A percentile compares a stretch with the other conserved stretches of the same genome.
Evolutionary conservation across 2,113 vertebrate genomes (phyloP).

Genomic region (Oncorhynchus mykiss): DNA sequence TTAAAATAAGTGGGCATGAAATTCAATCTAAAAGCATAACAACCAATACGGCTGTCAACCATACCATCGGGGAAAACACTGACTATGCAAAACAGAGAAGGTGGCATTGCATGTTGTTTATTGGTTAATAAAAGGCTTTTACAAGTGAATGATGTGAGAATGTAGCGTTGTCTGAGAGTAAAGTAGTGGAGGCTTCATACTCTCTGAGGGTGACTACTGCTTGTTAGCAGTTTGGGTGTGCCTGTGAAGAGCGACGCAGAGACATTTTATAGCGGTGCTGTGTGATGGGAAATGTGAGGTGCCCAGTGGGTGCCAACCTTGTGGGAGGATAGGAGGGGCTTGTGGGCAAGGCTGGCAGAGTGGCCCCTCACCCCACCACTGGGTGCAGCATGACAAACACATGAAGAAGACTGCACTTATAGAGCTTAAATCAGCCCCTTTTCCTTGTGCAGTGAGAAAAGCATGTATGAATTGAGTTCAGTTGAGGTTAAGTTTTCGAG

Average conservation of each 20-base stretch:
- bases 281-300: slow-evolving; percentile 13
- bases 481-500: background rate
- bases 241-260: background rate
- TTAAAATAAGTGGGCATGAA: slow-evolving; percentile 51
- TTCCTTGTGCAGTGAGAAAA: too few species aligned
- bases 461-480: too few species aligned
- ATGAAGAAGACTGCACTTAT: background rate
- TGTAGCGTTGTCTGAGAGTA: too few species aligned
- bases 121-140: background rate
- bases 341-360: background rate
- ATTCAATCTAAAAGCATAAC: slow-evolving; percentile 49
- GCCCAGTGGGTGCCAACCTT: slow-evolving; percentile 2
- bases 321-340: slow-evolving; percentile 2
- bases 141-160: too few species aligned
- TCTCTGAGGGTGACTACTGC: background rate
- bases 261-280: slow-evolving; percentile 18
- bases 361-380: background rate
- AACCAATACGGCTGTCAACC: slow-evolving; percentile 22
- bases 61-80: background rate
- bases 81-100: background rate
- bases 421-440: background rate
- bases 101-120: background rate
- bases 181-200: background rate
- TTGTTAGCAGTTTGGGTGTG: background rate
- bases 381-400: background rate